These are phyloP conservation scores for Spodoptera picta DNA, from an alignment of 2,888 invertebrate genomes.

Conservation along the genomic window DNA sequence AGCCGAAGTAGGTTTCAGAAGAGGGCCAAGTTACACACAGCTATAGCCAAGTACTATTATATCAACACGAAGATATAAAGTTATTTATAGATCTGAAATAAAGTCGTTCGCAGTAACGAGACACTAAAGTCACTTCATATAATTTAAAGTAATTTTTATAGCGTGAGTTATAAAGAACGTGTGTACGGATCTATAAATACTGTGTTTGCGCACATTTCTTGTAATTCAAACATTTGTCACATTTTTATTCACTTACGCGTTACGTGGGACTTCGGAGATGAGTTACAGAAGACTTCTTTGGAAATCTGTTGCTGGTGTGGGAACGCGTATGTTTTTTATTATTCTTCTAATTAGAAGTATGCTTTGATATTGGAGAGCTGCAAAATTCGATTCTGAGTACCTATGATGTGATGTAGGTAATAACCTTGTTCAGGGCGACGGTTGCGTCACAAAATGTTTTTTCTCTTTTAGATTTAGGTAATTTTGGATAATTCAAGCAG, in stretches of 20 bases:
- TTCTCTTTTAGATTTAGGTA: no score
- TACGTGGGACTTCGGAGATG: not conserved
- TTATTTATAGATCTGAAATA: conserved; percentile 46
- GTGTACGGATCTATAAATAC: conserved; percentile 63
- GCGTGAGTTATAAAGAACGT: conserved; percentile 51
- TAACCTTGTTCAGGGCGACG: no score
- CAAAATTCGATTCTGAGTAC: no score
- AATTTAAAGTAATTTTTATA: conserved; percentile 57
- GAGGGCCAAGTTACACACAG: not conserved
- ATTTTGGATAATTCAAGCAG: no score
- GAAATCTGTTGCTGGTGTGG: not conserved
- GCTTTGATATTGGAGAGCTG: no score
- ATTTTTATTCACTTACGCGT: conserved; percentile 60
- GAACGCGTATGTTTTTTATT: not conserved
- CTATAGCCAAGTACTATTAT: not conserved
- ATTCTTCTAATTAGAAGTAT: no score
- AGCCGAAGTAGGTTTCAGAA: not conserved
- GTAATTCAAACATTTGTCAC: conserved; percentile 72
- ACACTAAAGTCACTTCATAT: conserved; percentile 46
- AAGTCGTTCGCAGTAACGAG: conserved; percentile 51
- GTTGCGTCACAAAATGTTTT: no score
- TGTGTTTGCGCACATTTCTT: conserved; percentile 64
- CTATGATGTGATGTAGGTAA: no score
- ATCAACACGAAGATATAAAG: conserved; percentile 31
- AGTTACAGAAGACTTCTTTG: conserved; percentile 17